Evolutionary conservation across 2,888 invertebrate species (phyloP), one percentile per base, ranked within the genome.

Genomic region (Bimastos eiseni): DNA sequence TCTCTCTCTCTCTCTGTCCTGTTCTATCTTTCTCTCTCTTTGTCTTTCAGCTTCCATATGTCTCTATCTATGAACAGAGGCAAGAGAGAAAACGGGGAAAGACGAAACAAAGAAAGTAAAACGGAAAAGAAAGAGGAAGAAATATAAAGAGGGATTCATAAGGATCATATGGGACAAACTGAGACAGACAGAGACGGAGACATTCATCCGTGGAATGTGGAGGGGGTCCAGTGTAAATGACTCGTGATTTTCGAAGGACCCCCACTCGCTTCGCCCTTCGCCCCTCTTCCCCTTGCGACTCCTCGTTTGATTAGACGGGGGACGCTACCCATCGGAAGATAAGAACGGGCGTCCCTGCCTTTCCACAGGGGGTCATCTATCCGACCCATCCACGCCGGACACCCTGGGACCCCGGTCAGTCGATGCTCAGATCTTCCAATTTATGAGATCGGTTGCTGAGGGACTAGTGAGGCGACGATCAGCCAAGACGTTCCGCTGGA

Each of bases 361-460:
- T 70, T 70, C 70, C 70, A n/a, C n/a, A 70, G 70, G 70, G 70
- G 70, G 70, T 70, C 6, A 70, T 70, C 70, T 70, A 70, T 70
- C 70, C 70, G 70, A 17, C 70, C 70, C 70, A 70, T 70, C 70
- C 70, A 70, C 30, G 70, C 70, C 70, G 70, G 70, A 70, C 70
- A 70, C 70, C 8, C 70, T n/a, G 70, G 70, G 70, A 70, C 70
- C 70, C 70, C 70, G 70, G 70, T n/a, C 70, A 70, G n/a, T 4
- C 70, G n/a, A n/a, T n/a, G 70, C 70, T 70, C n/a, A 70, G 70
- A 70, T 70, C 70, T n/a, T 70, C 70, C 70, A 70, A 70, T 70
- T 70, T 70, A 70, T 70, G 70, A 70, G 70, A 70, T 11, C 70
- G 1, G 70, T 70, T n/a, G 70, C n/a, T 8, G 70, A 70, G 70